Evolutionary conservation across 2,113 vertebrate species (phyloP).

Genomic region (Desmodus rotundus): DNA sequence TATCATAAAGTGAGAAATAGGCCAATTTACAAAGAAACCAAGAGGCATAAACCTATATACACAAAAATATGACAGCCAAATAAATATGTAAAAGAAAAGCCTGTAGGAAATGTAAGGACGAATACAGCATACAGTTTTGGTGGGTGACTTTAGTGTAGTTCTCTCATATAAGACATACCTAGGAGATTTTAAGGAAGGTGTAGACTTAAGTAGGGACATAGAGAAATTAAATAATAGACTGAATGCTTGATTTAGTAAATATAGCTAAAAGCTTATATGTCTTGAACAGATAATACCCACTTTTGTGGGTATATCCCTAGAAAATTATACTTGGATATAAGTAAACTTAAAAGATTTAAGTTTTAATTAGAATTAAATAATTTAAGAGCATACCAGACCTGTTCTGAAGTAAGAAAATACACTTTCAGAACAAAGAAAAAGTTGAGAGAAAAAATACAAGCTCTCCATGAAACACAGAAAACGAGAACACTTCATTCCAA

Average conservation of each 20-base stretch:
- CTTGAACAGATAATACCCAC: neutral
- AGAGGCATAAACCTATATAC: neutral
- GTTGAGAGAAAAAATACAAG: neutral
- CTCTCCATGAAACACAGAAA: neutral
- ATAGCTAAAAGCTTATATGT: neutral
- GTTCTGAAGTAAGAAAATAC: neutral
- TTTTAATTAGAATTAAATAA: conserved; percentile 15
- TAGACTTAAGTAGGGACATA: neutral
- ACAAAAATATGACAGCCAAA: neutral
- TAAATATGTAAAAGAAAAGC: neutral
- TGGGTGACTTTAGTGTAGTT: neutral
- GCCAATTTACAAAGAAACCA: neutral
- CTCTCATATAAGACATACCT: neutral
- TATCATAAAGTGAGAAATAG: neutral
- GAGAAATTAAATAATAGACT: neutral
- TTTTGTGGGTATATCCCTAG: neutral
- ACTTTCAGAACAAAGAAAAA: neutral
- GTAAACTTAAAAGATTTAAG: neutral
- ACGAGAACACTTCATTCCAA: neutral
- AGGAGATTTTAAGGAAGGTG: neutral
- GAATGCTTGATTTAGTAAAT: neutral
- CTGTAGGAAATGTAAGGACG: neutral
- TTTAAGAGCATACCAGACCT: neutral
- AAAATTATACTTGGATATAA: neutral
- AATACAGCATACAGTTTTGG: neutral